Conservation (phyloP, 2,113 vertebrate genomes). For the Elephas maximus region DNA sequence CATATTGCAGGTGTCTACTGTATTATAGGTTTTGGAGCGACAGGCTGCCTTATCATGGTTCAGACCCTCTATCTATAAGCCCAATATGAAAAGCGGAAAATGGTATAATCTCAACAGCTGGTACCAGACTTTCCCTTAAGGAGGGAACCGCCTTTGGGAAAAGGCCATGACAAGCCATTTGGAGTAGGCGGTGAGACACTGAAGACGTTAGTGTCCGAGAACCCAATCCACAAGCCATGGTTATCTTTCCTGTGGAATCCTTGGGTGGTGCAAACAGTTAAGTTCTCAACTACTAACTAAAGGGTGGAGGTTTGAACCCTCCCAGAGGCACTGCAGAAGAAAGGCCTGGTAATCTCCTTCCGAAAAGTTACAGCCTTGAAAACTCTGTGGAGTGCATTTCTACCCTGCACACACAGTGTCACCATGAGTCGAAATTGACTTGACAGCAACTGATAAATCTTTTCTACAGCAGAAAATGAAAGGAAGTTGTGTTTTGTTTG, state of each 20-base stretch:
- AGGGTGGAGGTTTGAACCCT: background rate
- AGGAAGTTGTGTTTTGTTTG: conserved; percentile 20
- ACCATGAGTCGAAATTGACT: background rate
- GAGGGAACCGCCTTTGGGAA: background rate
- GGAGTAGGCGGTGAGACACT: background rate
- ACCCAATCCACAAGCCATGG: background rate
- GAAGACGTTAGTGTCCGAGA: background rate
- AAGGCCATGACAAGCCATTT: background rate
- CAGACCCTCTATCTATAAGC: background rate
- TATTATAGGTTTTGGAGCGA: background rate
- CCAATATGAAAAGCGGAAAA: background rate
- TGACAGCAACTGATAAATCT: background rate
- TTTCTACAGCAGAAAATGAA: background rate
- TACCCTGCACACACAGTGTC: background rate
- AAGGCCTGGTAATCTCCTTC: background rate
- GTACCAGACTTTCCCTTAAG: background rate
- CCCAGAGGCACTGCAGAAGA: background rate
- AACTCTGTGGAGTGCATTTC: background rate
- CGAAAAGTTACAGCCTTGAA: background rate
- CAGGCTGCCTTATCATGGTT: background rate
- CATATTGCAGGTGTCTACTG: background rate
- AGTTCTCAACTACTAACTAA: too few species aligned
- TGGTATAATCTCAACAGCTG: background rate
- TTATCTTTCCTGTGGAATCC: background rate
- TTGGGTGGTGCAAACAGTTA: background rate